Evolutionary conservation across 2,888 invertebrate genomes (phyloP).

Genomic region (Oligia fasciuncula): DNA sequence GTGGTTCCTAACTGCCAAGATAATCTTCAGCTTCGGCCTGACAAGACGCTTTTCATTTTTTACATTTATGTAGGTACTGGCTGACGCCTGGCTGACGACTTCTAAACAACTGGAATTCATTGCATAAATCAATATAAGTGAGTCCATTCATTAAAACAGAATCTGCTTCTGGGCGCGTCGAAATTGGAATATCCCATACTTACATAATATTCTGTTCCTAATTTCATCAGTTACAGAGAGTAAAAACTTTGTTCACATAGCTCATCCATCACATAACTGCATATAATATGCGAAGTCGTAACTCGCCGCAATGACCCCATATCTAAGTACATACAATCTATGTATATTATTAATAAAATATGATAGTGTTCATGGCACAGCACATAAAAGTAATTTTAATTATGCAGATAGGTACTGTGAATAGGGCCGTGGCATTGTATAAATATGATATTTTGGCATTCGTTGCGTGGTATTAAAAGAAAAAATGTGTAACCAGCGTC

Average conservation of each 20-base stretch:
- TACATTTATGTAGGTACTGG: constrained; percentile 43
- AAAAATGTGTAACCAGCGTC: neutral
- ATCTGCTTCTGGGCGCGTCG: neutral
- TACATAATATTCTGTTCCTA: neutral
- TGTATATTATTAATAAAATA: too few species aligned
- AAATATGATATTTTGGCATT: constrained; percentile 22
- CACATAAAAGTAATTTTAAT: neutral
- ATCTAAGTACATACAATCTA: constrained; percentile 16
- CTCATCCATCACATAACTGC: constrained; percentile 17
- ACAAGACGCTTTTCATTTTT: constrained; percentile 67
- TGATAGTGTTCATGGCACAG: constrained; percentile 19
- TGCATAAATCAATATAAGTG: constrained; percentile 31
- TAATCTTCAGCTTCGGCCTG: constrained; percentile 70
- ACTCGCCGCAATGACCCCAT: constrained; percentile 10
- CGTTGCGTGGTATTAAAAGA: neutral
- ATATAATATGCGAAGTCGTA: constrained; percentile 18
- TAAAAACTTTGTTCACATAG: constrained; percentile 6
- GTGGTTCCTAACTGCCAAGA: constrained; percentile 69
- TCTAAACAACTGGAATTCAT: constrained; percentile 23
- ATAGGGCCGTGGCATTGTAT: neutral
- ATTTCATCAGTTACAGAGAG: constrained; percentile 7
- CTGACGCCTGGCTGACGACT: constrained; percentile 29
- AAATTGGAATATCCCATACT: neutral
- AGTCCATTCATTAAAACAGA: constrained; percentile 16
- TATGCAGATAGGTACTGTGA: constrained; percentile 24